Base-by-base conservation (phyloP, 1,140 invertebrate species). In the Eriocheir sinensis region DNA sequence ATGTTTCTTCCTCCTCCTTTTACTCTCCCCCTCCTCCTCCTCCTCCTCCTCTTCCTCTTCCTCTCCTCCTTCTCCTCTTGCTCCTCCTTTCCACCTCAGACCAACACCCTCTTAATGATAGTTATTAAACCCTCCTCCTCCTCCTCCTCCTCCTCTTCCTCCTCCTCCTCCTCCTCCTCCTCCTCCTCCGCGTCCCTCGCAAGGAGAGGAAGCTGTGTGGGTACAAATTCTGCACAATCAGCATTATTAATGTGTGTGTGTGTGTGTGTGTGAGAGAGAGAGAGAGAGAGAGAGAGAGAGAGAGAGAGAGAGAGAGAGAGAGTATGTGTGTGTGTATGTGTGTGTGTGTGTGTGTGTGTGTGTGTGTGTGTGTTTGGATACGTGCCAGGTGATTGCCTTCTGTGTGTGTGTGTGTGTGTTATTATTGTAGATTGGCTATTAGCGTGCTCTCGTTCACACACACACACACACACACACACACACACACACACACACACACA, bases 111-210 rank as follows among this genome's bases (percentile, higher is more conserved):
- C 8, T 21, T 72, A 72, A 72, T 72, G 60, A 72, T n/a, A 72
- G 60, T 72, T 72, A 72, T 72, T 72, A 72, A 72, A 72, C 27
- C 60, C 60, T 72, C 60, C 60, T 72, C 60, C 60, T 72, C 60
- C 60, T n/a, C 60, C 60, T 72, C 60, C 60, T 72, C 60, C 60
- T 72, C 60, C 60, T 72, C 60, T n/a, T 72, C 60, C 60, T 72
- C 60, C 60, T n/a, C 60, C 60, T n/a, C 27, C 60, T n/a, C 27
- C 60, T n/a, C 27, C 60, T n/a, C 27, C 60, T n/a, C 27, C 60
- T n/a, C 60, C 60, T 72, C 60, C 60, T 72, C 60, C 21, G 27
- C 60, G 21, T 72, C 60, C 27, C 60, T 72, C 6, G 60, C 53
- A 72, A n/a, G 60, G 27, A 72, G 27, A 72, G 60, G 60, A 72